A percentile compares a stretch with the other conserved stretches of the same genome.
phyloP scores from a whole-genome alignment of 2,888 invertebrate species.

The Chloroclystis v-ata region DNA sequence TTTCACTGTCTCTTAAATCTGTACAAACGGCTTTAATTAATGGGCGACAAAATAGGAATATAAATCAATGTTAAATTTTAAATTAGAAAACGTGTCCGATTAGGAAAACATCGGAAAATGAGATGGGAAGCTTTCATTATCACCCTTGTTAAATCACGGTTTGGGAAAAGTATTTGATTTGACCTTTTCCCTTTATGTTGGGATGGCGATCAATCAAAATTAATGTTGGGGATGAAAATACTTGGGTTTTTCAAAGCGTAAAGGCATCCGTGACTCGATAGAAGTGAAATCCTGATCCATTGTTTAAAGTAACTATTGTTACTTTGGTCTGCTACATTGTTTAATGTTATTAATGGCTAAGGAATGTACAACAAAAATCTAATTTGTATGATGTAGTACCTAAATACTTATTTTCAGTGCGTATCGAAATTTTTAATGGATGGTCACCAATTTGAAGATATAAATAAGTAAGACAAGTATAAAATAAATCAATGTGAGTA shows the following conservation, averaged over 20 bases:
- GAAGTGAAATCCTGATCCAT: background rate
- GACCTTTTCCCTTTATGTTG: slow-evolving; percentile 8
- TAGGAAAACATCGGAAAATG: slow-evolving; percentile 23
- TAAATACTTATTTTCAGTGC: too few species aligned
- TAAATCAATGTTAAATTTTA: slow-evolving; percentile 26
- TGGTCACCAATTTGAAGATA: too few species aligned
- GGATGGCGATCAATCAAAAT: slow-evolving; percentile 7
- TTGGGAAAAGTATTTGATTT: slow-evolving; percentile 16
- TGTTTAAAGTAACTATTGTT: too few species aligned
- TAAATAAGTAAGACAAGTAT: too few species aligned
- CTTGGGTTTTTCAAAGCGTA: background rate
- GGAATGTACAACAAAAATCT: too few species aligned
- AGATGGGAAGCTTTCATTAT: slow-evolving; percentile 40
- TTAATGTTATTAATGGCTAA: too few species aligned
- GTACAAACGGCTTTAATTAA: slow-evolving; percentile 13
- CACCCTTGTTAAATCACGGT: slow-evolving; percentile 38
- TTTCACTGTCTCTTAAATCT: slow-evolving; percentile 5
- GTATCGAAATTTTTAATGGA: too few species aligned
- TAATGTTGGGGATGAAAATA: slow-evolving; percentile 1
- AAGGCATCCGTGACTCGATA: background rate
- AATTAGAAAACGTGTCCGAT: slow-evolving; percentile 11
- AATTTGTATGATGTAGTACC: too few species aligned
- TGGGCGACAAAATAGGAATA: slow-evolving; percentile 13
- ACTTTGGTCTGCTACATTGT: too few species aligned
- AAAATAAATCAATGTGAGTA: too few species aligned